phyloP scores from a whole-genome alignment of 2,113 vertebrate species.

The Tragelaphus imberbis region DNA sequence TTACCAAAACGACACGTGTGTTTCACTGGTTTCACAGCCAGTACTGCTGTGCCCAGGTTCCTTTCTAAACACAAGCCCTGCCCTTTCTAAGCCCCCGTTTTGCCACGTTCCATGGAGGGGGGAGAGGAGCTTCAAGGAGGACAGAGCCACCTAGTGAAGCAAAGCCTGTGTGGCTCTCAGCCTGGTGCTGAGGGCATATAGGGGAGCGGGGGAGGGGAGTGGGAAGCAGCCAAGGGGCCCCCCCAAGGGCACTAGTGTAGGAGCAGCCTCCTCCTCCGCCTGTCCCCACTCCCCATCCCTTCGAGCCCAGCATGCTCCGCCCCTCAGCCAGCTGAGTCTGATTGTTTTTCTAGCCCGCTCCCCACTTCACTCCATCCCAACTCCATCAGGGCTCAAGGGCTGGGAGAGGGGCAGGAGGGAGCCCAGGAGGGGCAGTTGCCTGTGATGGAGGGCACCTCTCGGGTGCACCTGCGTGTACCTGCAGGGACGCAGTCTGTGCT shows the following conservation, averaged over 20 bases:
- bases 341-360: background rate
- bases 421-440: background rate
- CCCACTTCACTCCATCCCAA: background rate
- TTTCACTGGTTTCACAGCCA: background rate
- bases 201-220: background rate
- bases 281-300: background rate
- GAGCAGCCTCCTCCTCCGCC: background rate
- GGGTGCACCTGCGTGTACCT: background rate
- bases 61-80: background rate
- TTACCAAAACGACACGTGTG: background rate
- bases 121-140: background rate
- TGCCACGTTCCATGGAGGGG: background rate
- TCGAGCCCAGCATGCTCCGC: background rate
- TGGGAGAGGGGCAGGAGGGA: background rate
- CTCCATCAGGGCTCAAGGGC: background rate
- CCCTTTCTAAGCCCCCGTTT: background rate
- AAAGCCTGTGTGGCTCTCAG: background rate
- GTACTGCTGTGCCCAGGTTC: background rate
- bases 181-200: background rate
- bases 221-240: background rate
- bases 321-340: background rate
- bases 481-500: background rate
- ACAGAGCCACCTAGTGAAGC: constrained; percentile 21
- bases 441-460: background rate
- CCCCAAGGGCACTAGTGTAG: no score